These are phyloP conservation scores for Pachyrhynchus sulphureomaculatus DNA, from an alignment of 1,140 invertebrate species.

Conservation along the genomic window DNA sequence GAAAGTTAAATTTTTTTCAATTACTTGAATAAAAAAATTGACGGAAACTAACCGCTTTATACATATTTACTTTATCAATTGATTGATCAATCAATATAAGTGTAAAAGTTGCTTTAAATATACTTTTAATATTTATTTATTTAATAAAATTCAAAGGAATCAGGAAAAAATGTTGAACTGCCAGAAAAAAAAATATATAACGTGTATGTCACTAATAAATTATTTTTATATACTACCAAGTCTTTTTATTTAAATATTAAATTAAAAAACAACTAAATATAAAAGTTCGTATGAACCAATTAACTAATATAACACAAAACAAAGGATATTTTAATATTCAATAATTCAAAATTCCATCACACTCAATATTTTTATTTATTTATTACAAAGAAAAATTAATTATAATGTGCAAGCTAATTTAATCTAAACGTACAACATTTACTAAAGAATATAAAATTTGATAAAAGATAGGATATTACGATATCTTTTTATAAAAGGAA, in stretches of 20 bases:
- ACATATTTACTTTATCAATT: too few relatives aligned
- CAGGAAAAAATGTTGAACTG: too few relatives aligned
- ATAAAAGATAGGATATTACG: not conserved
- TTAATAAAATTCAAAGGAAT: too few relatives aligned
- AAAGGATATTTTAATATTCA: not conserved
- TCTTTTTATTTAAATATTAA: not conserved
- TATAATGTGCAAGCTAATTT: slow-evolving; percentile 6
- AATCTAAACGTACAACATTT: slow-evolving; percentile 4
- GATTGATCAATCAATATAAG: too few relatives aligned
- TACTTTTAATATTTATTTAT: too few relatives aligned
- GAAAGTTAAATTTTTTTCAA: too few relatives aligned
- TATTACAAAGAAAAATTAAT: not conserved
- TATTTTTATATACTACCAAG: slow-evolving; percentile 8
- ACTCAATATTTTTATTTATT: not conserved
- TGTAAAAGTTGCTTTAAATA: too few relatives aligned
- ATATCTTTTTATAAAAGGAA: not conserved
- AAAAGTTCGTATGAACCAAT: not conserved
- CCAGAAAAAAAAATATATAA: too few relatives aligned
- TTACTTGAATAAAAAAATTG: too few relatives aligned
- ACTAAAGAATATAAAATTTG: slow-evolving; percentile 3
- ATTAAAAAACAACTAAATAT: slow-evolving; percentile 6
- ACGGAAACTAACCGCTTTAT: too few relatives aligned
- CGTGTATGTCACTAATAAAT: slow-evolving; percentile 3
- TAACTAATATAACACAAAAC: too few relatives aligned
- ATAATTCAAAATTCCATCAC: not conserved